Conservation (phyloP, 1,140 invertebrate species). For the Andrena cerasifolii region DNA sequence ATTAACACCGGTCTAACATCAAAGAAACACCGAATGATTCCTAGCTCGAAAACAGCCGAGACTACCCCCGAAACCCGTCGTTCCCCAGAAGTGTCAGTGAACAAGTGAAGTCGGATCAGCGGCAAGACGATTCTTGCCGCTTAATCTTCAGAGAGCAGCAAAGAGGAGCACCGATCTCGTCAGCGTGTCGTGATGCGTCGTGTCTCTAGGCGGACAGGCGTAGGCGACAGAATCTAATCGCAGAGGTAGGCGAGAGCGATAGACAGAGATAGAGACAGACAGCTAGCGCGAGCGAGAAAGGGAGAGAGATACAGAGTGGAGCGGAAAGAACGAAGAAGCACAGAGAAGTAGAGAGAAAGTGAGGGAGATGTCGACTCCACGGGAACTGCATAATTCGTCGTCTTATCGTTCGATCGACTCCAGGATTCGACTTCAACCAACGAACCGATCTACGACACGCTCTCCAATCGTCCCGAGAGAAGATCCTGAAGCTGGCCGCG, state of each 20-base stretch:
- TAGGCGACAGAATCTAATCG: conserved; percentile 27
- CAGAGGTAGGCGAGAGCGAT: conserved; percentile 20
- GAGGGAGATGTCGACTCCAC: conserved; percentile 11
- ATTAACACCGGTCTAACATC: too few relatives aligned
- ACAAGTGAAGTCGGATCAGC: background rate
- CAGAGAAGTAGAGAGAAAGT: conserved; percentile 13
- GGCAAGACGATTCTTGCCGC: background rate
- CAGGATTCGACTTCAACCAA: background rate
- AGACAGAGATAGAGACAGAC: conserved; percentile 8
- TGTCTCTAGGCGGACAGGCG: conserved; percentile 20
- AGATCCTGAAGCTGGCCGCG: too few relatives aligned
- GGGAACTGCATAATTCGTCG: conserved; percentile 5
- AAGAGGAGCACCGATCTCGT: conserved; percentile 1
- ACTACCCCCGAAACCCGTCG: too few relatives aligned
- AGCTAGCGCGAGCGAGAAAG: background rate
- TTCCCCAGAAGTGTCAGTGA: too few relatives aligned
- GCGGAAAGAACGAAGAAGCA: background rate
- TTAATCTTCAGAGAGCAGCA: background rate
- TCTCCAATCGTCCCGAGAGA: background rate
- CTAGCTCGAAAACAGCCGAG: too few relatives aligned
- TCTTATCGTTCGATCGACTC: conserved; percentile 7
- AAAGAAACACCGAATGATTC: too few relatives aligned
- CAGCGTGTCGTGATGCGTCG: conserved; percentile 29
- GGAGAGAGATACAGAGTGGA: background rate
- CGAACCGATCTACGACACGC: conserved; percentile 16